Evolutionary conservation across 2,888 invertebrate genomes (phyloP), one percentile per base, ranked within the genome.

Genomic region (Athrips mouffetella): DNA sequence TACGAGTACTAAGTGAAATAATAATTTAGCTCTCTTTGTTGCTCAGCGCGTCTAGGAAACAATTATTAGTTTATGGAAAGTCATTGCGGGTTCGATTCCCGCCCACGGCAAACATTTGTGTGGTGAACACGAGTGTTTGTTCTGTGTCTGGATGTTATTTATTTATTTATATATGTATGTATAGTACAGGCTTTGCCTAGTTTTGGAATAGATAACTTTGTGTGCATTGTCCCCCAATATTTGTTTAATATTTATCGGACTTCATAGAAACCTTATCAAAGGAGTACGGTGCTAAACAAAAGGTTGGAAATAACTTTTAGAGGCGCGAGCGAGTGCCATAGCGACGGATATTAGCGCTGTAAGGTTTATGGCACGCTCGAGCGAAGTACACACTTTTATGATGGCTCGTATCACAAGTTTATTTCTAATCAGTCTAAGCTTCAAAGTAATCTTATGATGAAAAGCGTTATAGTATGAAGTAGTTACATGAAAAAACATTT

Each of bases 291-390:
- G n/a, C n/a, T 30, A 10, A 7, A 33, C 15, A 33, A 33, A 33
- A 33, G 33, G 25, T 13, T 15, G 11, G 8, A 18, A 44, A 20
- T 29, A 18, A 29, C 30, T 44, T 44, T 44, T 44, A 41, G 25
- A 18, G 21, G 21, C 21, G 13, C 40, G 10, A 15, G 8, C 3
- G 3, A 8, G 10, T 6, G 18, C 18, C 35, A 23, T 10, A 13
- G 8, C 11, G 27, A 27, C 16, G 41, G 16, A 16, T 27, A 41
- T 41, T 27, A 41, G 25, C 3, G 8, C 7, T 1, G n/a, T 41
- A 27, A 41, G 16, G 15, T 27, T 41, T 41, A 25, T 41, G 15
- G 10, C 41, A 27, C 3, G 15, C 5, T 11, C 20, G 23, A 39
- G 16, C 13, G 11, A 39, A 13, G 2, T n/a, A 21, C 20, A 39